These are phyloP conservation scores for Lateolabrax maculatus DNA, from an alignment of 2,797 vertebrate species.

Conservation along the genomic window DNA sequence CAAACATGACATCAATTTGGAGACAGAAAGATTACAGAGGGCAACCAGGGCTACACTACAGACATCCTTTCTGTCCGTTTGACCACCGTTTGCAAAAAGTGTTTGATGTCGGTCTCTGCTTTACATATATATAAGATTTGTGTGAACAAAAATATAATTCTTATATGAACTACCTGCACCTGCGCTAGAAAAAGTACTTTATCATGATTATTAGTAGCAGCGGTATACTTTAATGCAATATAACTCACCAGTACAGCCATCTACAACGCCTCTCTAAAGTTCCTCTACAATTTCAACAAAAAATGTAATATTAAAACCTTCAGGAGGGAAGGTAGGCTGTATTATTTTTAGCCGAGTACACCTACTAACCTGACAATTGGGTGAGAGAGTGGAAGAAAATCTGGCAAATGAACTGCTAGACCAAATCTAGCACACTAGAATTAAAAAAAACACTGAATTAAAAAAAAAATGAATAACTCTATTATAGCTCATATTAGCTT, in stretches of 20 bases:
- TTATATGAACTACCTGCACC: background rate
- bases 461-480: background rate
- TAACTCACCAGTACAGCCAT: background rate
- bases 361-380: background rate
- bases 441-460: too few species aligned
- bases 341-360: background rate
- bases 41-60: background rate
- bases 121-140: background rate
- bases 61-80: background rate
- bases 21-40: background rate
- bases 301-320: background rate
- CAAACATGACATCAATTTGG: background rate
- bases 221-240: background rate
- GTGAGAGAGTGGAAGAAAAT: background rate
- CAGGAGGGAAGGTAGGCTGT: background rate
- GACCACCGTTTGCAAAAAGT: background rate
- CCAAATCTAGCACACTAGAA: too few species aligned
- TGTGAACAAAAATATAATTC: background rate
- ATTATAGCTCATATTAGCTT: background rate
- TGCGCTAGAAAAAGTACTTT: background rate
- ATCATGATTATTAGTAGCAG: background rate
- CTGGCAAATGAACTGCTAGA: background rate
- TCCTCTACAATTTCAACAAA: background rate
- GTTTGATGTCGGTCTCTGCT: background rate
- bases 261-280: background rate